Evolutionary conservation across 2,113 vertebrate genomes (phyloP), one percentile per base, ranked within the genome.

Genomic region (Oxygymnocypris stewartii): DNA sequence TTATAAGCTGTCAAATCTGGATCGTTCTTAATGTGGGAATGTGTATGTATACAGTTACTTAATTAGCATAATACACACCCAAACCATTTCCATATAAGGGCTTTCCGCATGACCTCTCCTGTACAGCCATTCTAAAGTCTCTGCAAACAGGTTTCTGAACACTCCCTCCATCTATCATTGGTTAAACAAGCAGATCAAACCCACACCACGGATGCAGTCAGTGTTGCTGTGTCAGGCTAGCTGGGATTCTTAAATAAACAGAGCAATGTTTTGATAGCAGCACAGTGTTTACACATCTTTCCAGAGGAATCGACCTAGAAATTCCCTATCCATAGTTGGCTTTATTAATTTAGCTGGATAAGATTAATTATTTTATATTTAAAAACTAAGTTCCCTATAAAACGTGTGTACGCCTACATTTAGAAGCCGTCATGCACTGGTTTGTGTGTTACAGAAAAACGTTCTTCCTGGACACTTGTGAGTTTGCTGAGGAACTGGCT

Each of bases 111-210:
- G 20, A 40, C 20, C 37, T 75, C 23, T 75, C 12, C 12, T 25
- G 73, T 28, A 28, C 12, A 25, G 42, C 13, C 73, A 16, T 49
- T 76, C 12, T 47, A 76, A 14, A 4, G 12, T 47, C 35, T 40
- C 42, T 25, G 73, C 73, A 76, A 28, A 76, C 73, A 42, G 42
- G 73, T 76, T 76, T 76, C 6, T 14, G 73, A 76, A 76, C 73
- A 76, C n/a, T 28, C 42, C 73, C 73, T 49, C 12, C 12, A 25
- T 49, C 23, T 47, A 40, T 44, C 23, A 47, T 49, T 76, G 73
- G 73, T 47, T 47, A n/a, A 76, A 47, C 73, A 76, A 76, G n/a
- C 73, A 47, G 73, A 76, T 44, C 73, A 28, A 78, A 20, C 44
- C 49, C 47, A 35, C 25, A 25, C 42, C 42, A 16, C 1, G 47